Base-by-base conservation (phyloP, 2,113 vertebrate genomes). In the Falcunculus frontatus region DNA sequence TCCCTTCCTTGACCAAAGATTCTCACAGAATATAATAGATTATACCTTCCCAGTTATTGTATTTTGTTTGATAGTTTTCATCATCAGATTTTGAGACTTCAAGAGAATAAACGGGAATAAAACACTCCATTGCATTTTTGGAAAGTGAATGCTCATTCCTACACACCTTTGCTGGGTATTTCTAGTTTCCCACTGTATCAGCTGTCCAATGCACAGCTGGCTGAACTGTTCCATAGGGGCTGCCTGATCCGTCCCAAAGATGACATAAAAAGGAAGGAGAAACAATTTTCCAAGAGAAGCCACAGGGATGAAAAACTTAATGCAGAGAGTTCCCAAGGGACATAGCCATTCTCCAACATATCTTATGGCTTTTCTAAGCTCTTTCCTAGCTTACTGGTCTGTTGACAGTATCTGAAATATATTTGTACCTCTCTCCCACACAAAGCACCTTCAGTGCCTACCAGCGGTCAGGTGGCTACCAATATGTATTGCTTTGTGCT, bases 161-260 rank as follows among this genome's bases (percentile, higher is more conserved):
- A 17, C 10, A 42, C 7, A 30, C 3, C 17, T 75, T 67, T 68
- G 25, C 32, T 72, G 47, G 1, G 0, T 0, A 0, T 56, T 91
- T 89, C 41, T 52, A 50, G 19, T 6, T 68, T 29, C 11, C 27
- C 23, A 32, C 33, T 33, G 4, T n/a, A 83, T 56, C 39, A 89
- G 8, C 30, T 47, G 6, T 39, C 26, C 60, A 63, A 46, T 4
- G 63, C 21, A 70, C 35, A 67, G 11, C 33, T 55, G 33, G 16
- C 30, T 89, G 42, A 73, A 32, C 30, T 47, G 6, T 41, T 84
- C 59, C 4, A 1, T 63, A 67, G 56, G 21, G 42, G 32, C 32
- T 89, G 50, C 42, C 52, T 70, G 27, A 7, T 37, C 82, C 39
- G 1, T 59, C 64, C 30, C 52, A 41, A 82, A 67, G 35, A 12